Evolutionary conservation across 30 jellyfish, hydroid and myxozoan genomes (phyloP), one percentile per base, ranked within the genome.

Genomic region (Pelagia noctiluca): DNA sequence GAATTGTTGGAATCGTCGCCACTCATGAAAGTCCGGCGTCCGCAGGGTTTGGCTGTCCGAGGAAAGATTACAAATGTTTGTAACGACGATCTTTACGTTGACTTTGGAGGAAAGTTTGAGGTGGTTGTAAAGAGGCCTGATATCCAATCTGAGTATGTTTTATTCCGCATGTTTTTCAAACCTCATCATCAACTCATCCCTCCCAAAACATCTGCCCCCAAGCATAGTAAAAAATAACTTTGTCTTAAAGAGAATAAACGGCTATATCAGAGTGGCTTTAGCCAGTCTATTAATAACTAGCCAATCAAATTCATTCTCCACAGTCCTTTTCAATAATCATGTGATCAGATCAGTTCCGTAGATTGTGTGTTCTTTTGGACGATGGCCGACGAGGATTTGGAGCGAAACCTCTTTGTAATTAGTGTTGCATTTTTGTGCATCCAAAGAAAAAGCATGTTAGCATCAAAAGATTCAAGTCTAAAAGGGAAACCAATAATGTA

Each of bases 51-150:
- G 63, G 69, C 88, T 76, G 96, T 84, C 0, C 47, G 63, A 30
- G 97, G 96, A 11, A 62, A 83, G 84, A 84, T 90, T 36, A 84
- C 92, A 25, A 53, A 85, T 50, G 83, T 75, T 23, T 90, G 97
- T 70, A 84, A 84, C 35, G 96, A 90, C 84, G 97, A 90, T 63
- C 78, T 90, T 10, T 90, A 90, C 70, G 93, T 90, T 4, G 97
- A 90, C 50, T 90, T 76, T 84, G 97, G 97, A 32, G 97, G 93
- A 28, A 90, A 90, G 70, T 85, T 83, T 75, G 91, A 84, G 13
- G 96, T 88, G 57, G 97, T 90, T 21, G 96, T 90, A 35, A 90
- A 83, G 57, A 78, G 38, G 72, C 97, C 97, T 23, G 63, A 57
- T 34, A 35, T 47, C 24, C 54, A 47, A 30, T 47, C 96, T 19